These are phyloP conservation scores for Gymnoscopelus braueri DNA, from an alignment of 2,797 vertebrate genomes.

Conservation along the genomic window DNA sequence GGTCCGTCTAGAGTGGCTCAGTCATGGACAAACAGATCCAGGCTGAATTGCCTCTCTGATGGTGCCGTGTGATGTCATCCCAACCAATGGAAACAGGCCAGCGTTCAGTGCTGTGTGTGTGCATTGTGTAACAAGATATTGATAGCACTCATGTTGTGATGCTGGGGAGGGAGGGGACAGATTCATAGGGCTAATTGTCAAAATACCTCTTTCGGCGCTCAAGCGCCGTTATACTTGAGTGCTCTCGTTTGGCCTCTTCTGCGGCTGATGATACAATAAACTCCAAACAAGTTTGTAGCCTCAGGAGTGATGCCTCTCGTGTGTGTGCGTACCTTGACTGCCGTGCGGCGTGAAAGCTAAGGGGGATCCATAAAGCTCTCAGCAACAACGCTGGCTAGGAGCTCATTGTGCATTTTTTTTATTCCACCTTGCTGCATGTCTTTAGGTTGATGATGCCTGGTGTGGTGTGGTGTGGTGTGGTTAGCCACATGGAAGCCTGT, in stretches of 20 bases:
- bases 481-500: conserved; percentile 11
- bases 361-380: conserved; percentile 41
- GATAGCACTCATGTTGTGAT: conserved; percentile 69
- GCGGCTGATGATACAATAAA: conserved; percentile 78
- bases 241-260: conserved; percentile 79
- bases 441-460: neutral
- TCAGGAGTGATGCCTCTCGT: conserved; percentile 68
- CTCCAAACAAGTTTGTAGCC: conserved; percentile 73
- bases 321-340: conserved; percentile 53
- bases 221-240: conserved; percentile 74
- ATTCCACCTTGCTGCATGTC: conserved; percentile 10
- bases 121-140: conserved; percentile 65
- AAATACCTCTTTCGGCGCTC: conserved; percentile 70
- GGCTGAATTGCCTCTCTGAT: conserved; percentile 8
- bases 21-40: too few species aligned
- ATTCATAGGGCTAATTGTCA: conserved; percentile 78
- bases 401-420: conserved; percentile 41
- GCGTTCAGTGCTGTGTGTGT: conserved; percentile 32
- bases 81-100: conserved; percentile 27
- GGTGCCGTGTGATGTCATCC: conserved; percentile 34
- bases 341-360: conserved; percentile 63
- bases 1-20: neutral
- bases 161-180: conserved; percentile 58
- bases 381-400: conserved; percentile 18
- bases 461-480: conserved; percentile 25